These are phyloP conservation scores for Cacajao melanocephalus DNA, from an alignment of 2,797 vertebrate species.

Conservation along the genomic window DNA sequence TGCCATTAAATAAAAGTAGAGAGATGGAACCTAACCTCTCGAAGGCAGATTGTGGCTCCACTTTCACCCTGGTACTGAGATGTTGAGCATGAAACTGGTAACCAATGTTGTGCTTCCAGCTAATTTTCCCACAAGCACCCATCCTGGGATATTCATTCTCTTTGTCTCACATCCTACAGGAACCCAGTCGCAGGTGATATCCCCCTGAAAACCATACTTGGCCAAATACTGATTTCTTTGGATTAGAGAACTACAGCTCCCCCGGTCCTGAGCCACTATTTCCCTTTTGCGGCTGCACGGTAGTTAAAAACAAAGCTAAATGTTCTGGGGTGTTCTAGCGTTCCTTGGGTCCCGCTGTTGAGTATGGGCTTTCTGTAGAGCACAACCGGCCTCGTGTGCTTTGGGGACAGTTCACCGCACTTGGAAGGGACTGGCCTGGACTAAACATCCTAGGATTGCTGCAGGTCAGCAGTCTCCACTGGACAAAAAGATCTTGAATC, in stretches of 20 bases:
- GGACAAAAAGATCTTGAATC: conserved; percentile 65
- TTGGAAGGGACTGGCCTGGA: conserved; percentile 52
- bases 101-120: accelerated
- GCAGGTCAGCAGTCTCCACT: conserved; percentile 62
- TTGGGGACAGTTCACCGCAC: background rate
- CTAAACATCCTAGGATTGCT: conserved; percentile 65
- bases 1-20: too few species aligned
- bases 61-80: background rate
- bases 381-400: background rate
- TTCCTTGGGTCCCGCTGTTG: background rate
- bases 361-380: background rate
- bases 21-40: accelerated
- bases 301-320: background rate
- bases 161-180: background rate
- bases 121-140: background rate
- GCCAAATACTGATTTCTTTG: background rate
- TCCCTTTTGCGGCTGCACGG: background rate
- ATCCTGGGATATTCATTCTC: background rate
- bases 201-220: background rate
- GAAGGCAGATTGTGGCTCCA: accelerated
- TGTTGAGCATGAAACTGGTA: background rate
- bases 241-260: background rate
- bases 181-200: accelerated
- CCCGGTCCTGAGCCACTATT: background rate
- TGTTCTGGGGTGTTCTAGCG: background rate